Conservation (phyloP, 2,888 invertebrate genomes). For the Plagodis pulveraria region DNA sequence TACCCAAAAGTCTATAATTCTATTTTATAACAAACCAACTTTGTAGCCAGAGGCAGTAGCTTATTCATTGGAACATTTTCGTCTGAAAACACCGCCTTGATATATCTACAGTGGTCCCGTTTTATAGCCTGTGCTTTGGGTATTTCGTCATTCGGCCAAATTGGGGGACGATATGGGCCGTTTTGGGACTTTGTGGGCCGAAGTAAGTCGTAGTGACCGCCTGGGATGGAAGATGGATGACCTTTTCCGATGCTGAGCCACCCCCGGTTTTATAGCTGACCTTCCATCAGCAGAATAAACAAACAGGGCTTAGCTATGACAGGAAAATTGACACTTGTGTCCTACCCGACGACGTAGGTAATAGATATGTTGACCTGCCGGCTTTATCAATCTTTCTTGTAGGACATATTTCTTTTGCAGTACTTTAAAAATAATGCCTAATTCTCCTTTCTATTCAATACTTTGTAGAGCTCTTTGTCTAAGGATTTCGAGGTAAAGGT, state of each 20-base stretch:
- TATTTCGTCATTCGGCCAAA: conserved; percentile 25
- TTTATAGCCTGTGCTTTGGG: conserved; percentile 20
- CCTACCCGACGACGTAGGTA: not conserved
- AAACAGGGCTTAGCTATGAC: conserved; percentile 14
- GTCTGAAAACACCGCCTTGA: conserved; percentile 12
- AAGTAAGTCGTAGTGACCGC: conserved; percentile 10
- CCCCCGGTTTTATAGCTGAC: conserved; percentile 19
- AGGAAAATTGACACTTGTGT: conserved; percentile 14
- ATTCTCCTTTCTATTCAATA: no score
- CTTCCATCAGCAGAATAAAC: conserved; percentile 26
- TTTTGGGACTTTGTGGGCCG: conserved; percentile 1
- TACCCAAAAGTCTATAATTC: not conserved
- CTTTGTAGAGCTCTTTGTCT: no score
- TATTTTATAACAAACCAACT: conserved; percentile 7
- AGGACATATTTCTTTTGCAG: no score
- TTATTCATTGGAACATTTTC: conserved; percentile 13
- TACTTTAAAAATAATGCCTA: no score
- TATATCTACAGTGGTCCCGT: conserved; percentile 21
- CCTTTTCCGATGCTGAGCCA: conserved; percentile 11
- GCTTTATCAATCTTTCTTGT: no score
- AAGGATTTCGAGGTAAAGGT: no score
- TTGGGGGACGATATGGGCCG: conserved; percentile 20
- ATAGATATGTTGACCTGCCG: no score
- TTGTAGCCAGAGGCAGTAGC: conserved; percentile 1
- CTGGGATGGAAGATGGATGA: conserved; percentile 22